Evolutionary conservation across 2,797 vertebrate species (phyloP), one percentile per base, ranked within the genome.

Genomic region (Xerus rutilus): DNA sequence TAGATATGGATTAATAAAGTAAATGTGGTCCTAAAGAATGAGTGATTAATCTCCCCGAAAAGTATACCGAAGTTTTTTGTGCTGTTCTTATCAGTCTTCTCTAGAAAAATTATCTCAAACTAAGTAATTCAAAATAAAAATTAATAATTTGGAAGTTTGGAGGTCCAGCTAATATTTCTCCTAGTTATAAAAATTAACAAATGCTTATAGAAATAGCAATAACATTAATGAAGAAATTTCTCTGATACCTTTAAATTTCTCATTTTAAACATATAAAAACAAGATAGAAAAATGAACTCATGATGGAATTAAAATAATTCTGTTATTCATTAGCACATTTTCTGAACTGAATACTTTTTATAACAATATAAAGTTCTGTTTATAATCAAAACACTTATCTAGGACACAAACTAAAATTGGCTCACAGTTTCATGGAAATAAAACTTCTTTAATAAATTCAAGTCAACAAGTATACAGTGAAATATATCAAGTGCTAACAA

Each of bases 241-340:
- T 43, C 77, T 76, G 39, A 59, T 85, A n/a, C 21, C 23, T 89
- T 94, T 65, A 92, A 70, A 92, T 76, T 85, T 77, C 9, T 12
- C 18, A 43, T 69, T 96, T 73, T 69, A 86, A 67, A 97, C 96
- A 43, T 79, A 83, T 35, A 94, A 95, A 94, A 39, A 45, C 69
- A 95, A 35, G 1, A 49, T 39, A 7, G 59, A 70, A 89, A 94
- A 87, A 85, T 92, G 57, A 85, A 17, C 7, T 92, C 32, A 82
- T 67, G 5, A 43, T 83, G 21, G 7, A 91, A 89, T 95, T 93
- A 91, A 94, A 95, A 92, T 87, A 97, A 95, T 76, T 87, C 45
- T 95, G 23, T 89, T 93, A 94, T 43, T 86, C 49, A 89, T 96
- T 94, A 89, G 21, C 83, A 96, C 39, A 85, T 90, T 73, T 93